Evolutionary conservation across 2,113 vertebrate species (phyloP), one percentile per base, ranked within the genome.

Genomic region (Leptosomus discolor): DNA sequence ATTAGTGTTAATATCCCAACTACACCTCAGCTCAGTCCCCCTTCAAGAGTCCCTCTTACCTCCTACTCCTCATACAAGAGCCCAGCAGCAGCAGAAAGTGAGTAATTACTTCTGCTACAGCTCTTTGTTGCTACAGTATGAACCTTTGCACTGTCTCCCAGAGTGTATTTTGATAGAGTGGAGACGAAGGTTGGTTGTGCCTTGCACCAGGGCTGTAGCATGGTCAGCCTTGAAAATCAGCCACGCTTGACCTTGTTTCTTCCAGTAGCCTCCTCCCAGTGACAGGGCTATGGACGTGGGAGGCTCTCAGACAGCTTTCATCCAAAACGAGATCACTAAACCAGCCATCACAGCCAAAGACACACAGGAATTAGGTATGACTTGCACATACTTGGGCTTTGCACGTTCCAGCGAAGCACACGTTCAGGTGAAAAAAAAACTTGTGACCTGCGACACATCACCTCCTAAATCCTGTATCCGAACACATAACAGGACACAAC

Each of bases 251-350:
- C 37, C 34, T 46, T 23, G 7, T 15, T 79, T 36, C 61, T 63
- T 51, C n/a, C n/a, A 54, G 41, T 23, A 70, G 20, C 30, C 43
- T 63, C 50, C 34, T 86, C 27, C 21, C 48, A 65, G 30, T 16
- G 29, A 45, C 9, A 39, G 10, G 9, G 67, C 27, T 36, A 3
- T 0, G 0, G 41, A 16, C 24, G 26, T 1, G 1, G 18, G 46
- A 70, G 39, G 18, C 24, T 76, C 64, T 58, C 29, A 21, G 30
- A 20, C 17, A 76, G 46, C 45, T 67, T 75, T n/a, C 22, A n/a
- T 5, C 13, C 34, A 14, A 51, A 82, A 6, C 12, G 11, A 77
- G 9, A 76, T 11, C 68, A 51, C 26, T 30, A 45, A 80, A 85
- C 19, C 36, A 30, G 17, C 53, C 83, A n/a, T 58, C 46, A 37